These are phyloP conservation scores for Engystomops pustulosus DNA, from an alignment of 2,113 vertebrate species.

Conservation along the genomic window DNA sequence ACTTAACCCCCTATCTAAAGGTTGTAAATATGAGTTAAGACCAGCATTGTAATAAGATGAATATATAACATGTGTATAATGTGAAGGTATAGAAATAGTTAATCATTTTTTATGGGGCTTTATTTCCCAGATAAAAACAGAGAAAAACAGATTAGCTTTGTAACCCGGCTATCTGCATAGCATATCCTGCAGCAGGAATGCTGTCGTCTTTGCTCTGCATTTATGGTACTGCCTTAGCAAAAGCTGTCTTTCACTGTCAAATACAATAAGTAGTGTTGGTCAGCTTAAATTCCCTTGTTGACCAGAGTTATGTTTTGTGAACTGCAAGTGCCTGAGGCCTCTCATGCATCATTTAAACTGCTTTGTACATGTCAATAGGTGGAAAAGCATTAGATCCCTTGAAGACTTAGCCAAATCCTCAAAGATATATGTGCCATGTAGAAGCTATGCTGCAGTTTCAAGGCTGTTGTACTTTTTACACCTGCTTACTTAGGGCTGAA, in stretches of 20 bases:
- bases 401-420: conserved; percentile 81
- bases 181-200: conserved; percentile 75
- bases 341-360: conserved; percentile 91
- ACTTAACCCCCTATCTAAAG: not conserved
- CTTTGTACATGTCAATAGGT: conserved; percentile 90
- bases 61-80: not conserved
- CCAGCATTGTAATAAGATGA: not conserved
- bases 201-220: conserved; percentile 73
- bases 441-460: conserved; percentile 74
- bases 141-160: conserved; percentile 71
- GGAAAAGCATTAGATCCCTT: conserved; percentile 79
- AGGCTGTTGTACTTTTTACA: conserved; percentile 77
- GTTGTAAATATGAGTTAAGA: not conserved
- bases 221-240: conserved; percentile 72
- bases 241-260: conserved; percentile 82
- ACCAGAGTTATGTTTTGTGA: conserved; percentile 77
- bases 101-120: no score
- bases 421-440: conserved; percentile 77
- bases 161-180: conserved; percentile 74
- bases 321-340: conserved; percentile 81
- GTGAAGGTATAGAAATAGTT: no score
- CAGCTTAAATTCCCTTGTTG: conserved; percentile 79
- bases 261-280: conserved; percentile 85
- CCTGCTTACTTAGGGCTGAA: conserved; percentile 79
- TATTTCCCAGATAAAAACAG: conserved; percentile 53